A percentile compares a stretch with the other conserved stretches of the same genome.
phyloP scores from a whole-genome alignment of 2,888 invertebrate species.

The Eulithis testata region DNA sequence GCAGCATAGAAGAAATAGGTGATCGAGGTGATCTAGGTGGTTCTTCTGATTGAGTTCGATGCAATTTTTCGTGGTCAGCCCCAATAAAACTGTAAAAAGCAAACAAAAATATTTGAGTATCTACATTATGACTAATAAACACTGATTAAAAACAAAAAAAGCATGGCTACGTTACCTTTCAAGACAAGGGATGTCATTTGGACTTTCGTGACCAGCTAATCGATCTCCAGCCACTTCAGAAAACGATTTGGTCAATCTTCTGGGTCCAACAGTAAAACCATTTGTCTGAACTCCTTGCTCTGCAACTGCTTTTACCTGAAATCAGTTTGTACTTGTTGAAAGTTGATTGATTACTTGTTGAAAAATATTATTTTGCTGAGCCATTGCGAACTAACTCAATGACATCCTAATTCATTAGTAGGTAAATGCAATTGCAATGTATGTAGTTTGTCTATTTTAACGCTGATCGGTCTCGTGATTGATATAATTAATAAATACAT shows the following conservation, averaged over 20 bases:
- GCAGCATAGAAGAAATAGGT: conserved; percentile 73
- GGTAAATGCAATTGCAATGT: too few relatives aligned
- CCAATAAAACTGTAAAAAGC: conserved; percentile 61
- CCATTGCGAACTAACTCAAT: too few relatives aligned
- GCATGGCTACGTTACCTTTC: conserved; percentile 61
- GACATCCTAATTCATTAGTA: too few relatives aligned
- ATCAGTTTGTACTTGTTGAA: not conserved
- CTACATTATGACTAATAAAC: too few relatives aligned
- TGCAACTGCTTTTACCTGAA: conserved; percentile 93
- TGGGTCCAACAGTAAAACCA: conserved; percentile 85
- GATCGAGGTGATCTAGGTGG: conserved; percentile 90
- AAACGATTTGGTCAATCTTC: conserved; percentile 92
- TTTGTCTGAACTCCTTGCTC: conserved; percentile 94
- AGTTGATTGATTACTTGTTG: too few relatives aligned
- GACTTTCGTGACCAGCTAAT: conserved; percentile 63
- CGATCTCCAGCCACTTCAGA: conserved; percentile 88
- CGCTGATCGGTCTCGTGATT: not conserved
- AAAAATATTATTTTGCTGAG: too few relatives aligned
- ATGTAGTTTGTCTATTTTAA: too few relatives aligned
- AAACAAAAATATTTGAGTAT: not conserved
- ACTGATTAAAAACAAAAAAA: too few relatives aligned
- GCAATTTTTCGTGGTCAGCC: conserved; percentile 89
- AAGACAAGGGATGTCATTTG: conserved; percentile 63
- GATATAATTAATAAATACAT: not conserved
- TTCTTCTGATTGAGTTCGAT: conserved; percentile 94